phyloP scores from a whole-genome alignment of 2,888 invertebrate genomes.

The Cataglyphis cursor region DNA sequence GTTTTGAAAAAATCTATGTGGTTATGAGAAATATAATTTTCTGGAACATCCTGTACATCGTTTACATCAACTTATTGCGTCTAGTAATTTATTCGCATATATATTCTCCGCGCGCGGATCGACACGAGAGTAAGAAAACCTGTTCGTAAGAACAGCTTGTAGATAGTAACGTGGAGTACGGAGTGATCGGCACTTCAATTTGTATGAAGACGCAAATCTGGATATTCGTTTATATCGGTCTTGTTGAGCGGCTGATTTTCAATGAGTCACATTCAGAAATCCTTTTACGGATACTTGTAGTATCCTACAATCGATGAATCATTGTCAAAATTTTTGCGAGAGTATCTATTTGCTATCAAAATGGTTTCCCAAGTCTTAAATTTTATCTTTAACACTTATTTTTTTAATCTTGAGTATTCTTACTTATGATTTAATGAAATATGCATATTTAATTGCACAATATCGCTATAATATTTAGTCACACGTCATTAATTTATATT shows the following conservation, averaged over 20 bases:
- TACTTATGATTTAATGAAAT: neutral
- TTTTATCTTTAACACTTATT: neutral
- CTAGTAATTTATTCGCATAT: constrained; percentile 14
- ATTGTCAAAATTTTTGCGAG: constrained; percentile 19
- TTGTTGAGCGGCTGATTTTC: constrained; percentile 33
- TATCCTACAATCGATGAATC: constrained; percentile 10
- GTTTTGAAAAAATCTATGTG: neutral
- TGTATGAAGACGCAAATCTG: constrained; percentile 33
- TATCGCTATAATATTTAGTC: too few species aligned
- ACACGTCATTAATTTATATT: too few species aligned
- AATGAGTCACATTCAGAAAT: constrained; percentile 40
- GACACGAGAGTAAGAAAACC: constrained; percentile 34
- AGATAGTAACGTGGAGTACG: constrained; percentile 13
- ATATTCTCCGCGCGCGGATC: neutral
- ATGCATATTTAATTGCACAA: neutral
- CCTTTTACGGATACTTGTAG: constrained; percentile 34
- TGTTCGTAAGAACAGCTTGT: constrained; percentile 19
- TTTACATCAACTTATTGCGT: neutral
- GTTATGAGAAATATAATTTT: neutral
- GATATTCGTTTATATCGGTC: constrained; percentile 14
- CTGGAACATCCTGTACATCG: neutral
- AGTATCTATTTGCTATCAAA: neutral
- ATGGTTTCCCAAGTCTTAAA: neutral
- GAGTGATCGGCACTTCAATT: constrained; percentile 51
- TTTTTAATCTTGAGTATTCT: neutral